Percentiles rank a stretch among this genome's conserved stretches.
Conservation (phyloP, 2,888 invertebrate genomes). For the Aphidoletes aphidimyza region DNA sequence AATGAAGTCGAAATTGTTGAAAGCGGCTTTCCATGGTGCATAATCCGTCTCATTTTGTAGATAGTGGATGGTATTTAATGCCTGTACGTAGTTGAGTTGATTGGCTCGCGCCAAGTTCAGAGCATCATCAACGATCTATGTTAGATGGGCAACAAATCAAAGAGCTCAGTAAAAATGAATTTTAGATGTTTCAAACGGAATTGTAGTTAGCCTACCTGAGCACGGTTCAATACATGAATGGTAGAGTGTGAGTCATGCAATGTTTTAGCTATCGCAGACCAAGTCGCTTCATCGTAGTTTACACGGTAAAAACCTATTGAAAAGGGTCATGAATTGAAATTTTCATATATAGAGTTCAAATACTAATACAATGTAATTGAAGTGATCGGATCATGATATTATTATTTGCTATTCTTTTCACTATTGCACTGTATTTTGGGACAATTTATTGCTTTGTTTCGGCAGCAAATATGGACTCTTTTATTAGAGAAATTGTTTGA, state of each 20-base stretch:
- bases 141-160: slow-evolving; percentile 58
- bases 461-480: too few species aligned
- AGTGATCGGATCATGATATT: too few species aligned
- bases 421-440: too few species aligned
- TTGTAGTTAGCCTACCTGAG: slow-evolving; percentile 67
- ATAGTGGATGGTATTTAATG: slow-evolving; percentile 76
- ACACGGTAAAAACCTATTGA: slow-evolving; percentile 74
- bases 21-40: slow-evolving; percentile 84
- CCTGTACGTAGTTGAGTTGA: slow-evolving; percentile 70
- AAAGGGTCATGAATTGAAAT: not conserved
- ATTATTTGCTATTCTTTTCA: too few species aligned
- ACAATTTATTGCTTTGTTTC: too few species aligned
- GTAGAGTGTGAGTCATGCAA: slow-evolving; percentile 66
- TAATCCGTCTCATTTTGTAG: slow-evolving; percentile 75
- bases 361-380: too few species aligned
- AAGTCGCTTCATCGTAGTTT: slow-evolving; percentile 72
- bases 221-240: slow-evolving; percentile 77
- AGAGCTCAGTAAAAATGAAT: slow-evolving; percentile 43
- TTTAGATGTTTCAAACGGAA: not conserved
- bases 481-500: too few species aligned
- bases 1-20: slow-evolving; percentile 63
- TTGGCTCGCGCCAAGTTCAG: slow-evolving; percentile 79
- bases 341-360: not conserved
- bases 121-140: slow-evolving; percentile 79
- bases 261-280: slow-evolving; percentile 68